Evolutionary conservation across 2,888 invertebrate species (phyloP).

Genomic region (Sarcophaga carnaria): DNA sequence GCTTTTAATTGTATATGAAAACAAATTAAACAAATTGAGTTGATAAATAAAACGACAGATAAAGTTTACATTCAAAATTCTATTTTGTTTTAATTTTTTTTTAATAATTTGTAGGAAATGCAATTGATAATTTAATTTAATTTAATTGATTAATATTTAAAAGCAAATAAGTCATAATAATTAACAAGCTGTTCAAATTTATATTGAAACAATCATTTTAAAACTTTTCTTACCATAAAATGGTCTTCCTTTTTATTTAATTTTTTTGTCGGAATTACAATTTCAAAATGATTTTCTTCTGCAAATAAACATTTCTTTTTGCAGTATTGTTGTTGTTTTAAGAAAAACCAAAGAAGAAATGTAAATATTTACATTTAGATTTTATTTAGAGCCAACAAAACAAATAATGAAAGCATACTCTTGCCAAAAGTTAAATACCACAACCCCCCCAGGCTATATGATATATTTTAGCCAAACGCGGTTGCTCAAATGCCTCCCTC

Average conservation of each 20-base stretch:
- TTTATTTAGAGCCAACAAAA: slow-evolving; percentile 7
- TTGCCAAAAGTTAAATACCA: slow-evolving; percentile 30
- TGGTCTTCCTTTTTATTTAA: neutral
- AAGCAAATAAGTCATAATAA: too few species aligned
- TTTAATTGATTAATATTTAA: too few species aligned
- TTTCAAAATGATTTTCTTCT: slow-evolving; percentile 14
- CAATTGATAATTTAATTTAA: too few species aligned
- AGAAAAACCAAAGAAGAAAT: neutral
- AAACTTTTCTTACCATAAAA: neutral
- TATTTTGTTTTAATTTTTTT: too few species aligned
- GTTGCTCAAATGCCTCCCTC: slow-evolving; percentile 26
- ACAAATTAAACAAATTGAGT: too few species aligned
- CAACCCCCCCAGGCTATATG: neutral
- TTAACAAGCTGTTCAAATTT: too few species aligned
- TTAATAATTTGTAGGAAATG: too few species aligned
- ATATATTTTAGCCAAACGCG: neutral
- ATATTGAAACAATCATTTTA: too few species aligned
- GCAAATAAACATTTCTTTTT: slow-evolving; percentile 25
- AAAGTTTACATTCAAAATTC: too few species aligned
- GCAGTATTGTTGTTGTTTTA: slow-evolving; percentile 5
- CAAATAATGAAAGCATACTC: slow-evolving; percentile 10
- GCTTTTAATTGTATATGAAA: too few species aligned
- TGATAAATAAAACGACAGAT: too few species aligned
- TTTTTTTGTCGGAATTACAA: neutral
- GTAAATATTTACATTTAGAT: slow-evolving; percentile 25